Percentiles rank a stretch among this genome's conserved stretches.
Conservation (phyloP, 2,797 vertebrate genomes). For the Synaphobranchus kaupii region DNA sequence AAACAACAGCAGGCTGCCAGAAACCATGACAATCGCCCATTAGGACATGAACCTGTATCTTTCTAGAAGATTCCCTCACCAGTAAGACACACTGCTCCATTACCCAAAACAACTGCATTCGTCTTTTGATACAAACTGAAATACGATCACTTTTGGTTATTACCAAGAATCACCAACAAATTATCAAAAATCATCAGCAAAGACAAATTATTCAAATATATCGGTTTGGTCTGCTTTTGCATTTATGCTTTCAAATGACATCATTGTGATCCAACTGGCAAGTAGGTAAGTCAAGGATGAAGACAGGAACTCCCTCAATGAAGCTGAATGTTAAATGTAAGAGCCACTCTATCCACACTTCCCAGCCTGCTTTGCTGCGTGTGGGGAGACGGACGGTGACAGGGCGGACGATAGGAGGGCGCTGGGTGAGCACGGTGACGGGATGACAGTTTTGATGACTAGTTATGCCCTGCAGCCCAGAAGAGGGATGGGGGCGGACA, state of each 20-base stretch:
- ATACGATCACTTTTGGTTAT: not conserved
- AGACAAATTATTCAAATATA: too few relatives aligned
- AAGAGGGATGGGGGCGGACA: not conserved
- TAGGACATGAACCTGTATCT: not conserved
- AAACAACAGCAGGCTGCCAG: too few relatives aligned
- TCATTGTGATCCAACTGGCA: not conserved
- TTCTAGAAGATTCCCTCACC: not conserved
- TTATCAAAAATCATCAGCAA: not conserved
- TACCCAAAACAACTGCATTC: not conserved
- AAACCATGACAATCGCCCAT: too few relatives aligned
- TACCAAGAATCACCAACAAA: not conserved
- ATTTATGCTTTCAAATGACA: not conserved
- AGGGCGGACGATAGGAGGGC: constrained; percentile 61
- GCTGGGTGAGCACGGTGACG: constrained; percentile 41
- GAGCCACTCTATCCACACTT: constrained; percentile 35
- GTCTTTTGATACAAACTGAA: not conserved
- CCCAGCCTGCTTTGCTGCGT: constrained; percentile 52
- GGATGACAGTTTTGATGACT: not conserved
- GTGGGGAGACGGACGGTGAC: constrained; percentile 57
- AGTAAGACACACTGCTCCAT: not conserved
- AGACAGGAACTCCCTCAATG: not conserved
- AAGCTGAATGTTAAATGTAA: constrained; percentile 33
- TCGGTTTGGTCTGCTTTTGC: not conserved
- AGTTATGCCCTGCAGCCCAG: not conserved
- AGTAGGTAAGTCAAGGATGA: not conserved